These are phyloP conservation scores for Xiphydria camelus DNA, from an alignment of 2,888 invertebrate species.

Conservation along the genomic window DNA sequence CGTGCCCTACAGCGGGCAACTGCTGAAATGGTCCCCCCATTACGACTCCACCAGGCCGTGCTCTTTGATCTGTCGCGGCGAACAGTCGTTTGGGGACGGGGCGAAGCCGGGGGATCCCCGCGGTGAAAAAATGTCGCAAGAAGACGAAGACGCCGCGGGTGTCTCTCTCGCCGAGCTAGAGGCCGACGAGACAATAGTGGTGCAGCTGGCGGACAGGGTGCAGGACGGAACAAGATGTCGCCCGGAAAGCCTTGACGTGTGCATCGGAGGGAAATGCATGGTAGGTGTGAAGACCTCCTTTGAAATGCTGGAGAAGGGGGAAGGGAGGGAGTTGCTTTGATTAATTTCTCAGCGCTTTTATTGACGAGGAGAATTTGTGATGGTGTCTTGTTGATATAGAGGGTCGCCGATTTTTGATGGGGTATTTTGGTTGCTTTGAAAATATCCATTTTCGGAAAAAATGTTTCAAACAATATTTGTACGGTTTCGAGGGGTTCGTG, in stretches of 20 bases:
- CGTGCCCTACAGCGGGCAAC: slow-evolving; percentile 77
- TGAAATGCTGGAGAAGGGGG: no score
- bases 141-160: slow-evolving; percentile 38
- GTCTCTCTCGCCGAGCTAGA: slow-evolving; percentile 61
- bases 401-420: no score
- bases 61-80: slow-evolving; percentile 79
- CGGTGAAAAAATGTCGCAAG: slow-evolving; percentile 13
- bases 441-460: no score
- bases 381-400: no score
- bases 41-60: slow-evolving; percentile 83
- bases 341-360: no score
- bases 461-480: no score
- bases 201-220: slow-evolving; percentile 81
- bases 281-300: slow-evolving; percentile 69
- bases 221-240: slow-evolving; percentile 91
- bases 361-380: no score
- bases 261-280: slow-evolving; percentile 91
- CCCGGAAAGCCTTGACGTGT: slow-evolving; percentile 85
- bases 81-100: slow-evolving; percentile 45
- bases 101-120: slow-evolving; percentile 6
- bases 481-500: no score
- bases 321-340: no score
- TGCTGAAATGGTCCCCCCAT: slow-evolving; percentile 84
- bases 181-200: slow-evolving; percentile 67
- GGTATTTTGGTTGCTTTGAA: no score